Base-by-base conservation (phyloP, 2,888 invertebrate species). In the Salpingus planirostris region DNA sequence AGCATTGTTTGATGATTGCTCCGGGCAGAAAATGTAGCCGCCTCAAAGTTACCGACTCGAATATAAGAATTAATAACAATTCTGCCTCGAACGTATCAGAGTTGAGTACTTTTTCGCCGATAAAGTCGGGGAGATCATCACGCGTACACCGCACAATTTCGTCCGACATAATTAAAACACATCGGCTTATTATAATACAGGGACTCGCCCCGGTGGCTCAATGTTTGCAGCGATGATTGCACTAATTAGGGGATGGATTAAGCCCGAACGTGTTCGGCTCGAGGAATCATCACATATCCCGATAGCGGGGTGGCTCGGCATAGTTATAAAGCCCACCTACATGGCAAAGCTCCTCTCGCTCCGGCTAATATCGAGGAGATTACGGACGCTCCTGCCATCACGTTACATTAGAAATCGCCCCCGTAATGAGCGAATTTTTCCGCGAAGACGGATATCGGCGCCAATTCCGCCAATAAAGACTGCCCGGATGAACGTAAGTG, bases 181-280 rank as follows among this genome's bases (percentile, higher is more conserved):
- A 18, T 18, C 8, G 18, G 18, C 8, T 8, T 18, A 8, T 8
- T 18, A 18, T 18, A 18, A 18, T 18, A 18, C 18, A 5, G 18
- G 8, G 8, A 8, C 18, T 18, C 18, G n/a, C n/a, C n/a, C n/a
- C n/a, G n/a, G n/a, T n/a, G n/a, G n/a, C 18, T 18, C 5, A 37
- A 37, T 38, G 35, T 39, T 36, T 41, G 31, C 15, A 18, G 29
- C 30, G 34, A 38, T 36, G 40, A 40, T 42, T 37, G 36, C 41
- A 42, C 39, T 42, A 45, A 45, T 45, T 45, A 41, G 29, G 11
- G 18, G 13, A 27, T 33, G 45, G 45, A 41, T 45, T 45, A 45
- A 41, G 41, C 29, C 32, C 32, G 33, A 29, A 41, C 45, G 45
- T 43, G 45, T 37, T 40, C 38, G 33, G 27, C 26, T 18, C 31